Evolutionary conservation across 2,113 vertebrate genomes (phyloP).

Genomic region (Crotalus viridis): DNA sequence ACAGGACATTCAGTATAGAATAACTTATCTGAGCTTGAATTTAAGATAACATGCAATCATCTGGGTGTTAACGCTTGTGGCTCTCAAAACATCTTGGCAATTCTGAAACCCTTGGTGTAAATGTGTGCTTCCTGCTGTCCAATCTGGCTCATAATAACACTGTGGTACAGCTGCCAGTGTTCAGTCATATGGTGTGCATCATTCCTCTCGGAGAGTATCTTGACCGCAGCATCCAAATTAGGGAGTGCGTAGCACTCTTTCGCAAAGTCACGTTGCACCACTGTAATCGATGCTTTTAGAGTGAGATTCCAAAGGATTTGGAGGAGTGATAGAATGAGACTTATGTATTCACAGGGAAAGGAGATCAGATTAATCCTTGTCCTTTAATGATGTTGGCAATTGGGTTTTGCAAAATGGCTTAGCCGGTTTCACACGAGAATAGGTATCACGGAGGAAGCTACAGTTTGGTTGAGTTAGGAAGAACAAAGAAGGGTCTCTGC

Average conservation of each 20-base stretch:
- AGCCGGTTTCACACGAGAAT: background rate
- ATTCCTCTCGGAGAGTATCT: constrained; percentile 23
- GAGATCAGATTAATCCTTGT: background rate
- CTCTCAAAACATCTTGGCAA: constrained; percentile 35
- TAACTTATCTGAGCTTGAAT: background rate
- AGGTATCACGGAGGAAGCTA: constrained; percentile 23
- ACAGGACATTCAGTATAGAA: background rate
- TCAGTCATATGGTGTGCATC: constrained; percentile 26
- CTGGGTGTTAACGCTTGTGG: constrained; percentile 13
- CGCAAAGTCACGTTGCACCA: background rate
- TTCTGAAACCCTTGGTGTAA: constrained; percentile 13
- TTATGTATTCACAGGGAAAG: background rate
- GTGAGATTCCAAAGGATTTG: constrained; percentile 13
- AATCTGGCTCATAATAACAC: background rate
- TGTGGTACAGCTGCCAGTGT: constrained; percentile 9
- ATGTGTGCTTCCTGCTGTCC: constrained; percentile 20
- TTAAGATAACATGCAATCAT: background rate
- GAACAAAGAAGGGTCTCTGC: background rate
- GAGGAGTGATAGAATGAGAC: background rate
- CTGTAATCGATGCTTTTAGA: background rate
- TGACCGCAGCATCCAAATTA: background rate
- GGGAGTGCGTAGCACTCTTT: background rate
- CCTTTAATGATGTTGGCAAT: constrained; percentile 22
- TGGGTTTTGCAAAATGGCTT: constrained; percentile 13
- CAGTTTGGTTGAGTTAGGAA: background rate